These are phyloP conservation scores for Thryonomys swinderianus DNA, from an alignment of 2,113 vertebrate genomes.

Conservation along the genomic window DNA sequence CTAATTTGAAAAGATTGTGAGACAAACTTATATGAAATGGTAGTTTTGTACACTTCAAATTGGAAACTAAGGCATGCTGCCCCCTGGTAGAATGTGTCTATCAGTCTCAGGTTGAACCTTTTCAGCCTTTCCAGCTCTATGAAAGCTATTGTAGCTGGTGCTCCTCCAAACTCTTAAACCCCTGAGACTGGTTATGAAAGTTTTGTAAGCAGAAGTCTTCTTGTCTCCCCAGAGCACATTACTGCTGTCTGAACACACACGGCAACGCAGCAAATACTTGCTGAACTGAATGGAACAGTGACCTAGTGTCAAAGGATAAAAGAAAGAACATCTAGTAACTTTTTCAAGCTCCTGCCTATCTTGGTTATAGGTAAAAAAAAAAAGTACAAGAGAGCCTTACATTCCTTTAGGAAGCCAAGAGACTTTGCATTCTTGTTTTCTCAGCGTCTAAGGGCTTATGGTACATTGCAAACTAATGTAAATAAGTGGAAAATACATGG, in stretches of 20 bases:
- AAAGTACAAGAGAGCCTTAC: conserved; percentile 4
- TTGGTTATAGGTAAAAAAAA: conserved; percentile 18
- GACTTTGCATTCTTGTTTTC: conserved; percentile 6
- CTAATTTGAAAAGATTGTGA: neutral
- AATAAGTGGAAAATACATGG: neutral
- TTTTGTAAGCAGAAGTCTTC: neutral
- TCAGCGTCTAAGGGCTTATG: neutral
- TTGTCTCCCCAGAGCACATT: neutral
- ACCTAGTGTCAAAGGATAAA: neutral
- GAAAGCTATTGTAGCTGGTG: neutral
- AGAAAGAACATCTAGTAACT: neutral
- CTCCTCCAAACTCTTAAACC: neutral
- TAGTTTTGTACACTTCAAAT: neutral
- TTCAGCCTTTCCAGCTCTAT: neutral
- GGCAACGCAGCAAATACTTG: neutral
- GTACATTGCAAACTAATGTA: conserved; percentile 32
- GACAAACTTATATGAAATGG: conserved; percentile 28
- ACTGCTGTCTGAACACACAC: neutral
- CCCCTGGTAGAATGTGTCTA: neutral
- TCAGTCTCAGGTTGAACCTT: neutral
- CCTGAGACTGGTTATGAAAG: neutral
- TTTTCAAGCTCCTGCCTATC: neutral
- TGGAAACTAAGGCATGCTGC: conserved; percentile 35
- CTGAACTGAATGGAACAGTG: conserved; percentile 5
- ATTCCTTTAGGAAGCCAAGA: conserved; percentile 33